Conservation (phyloP, 2,113 vertebrate genomes). For the Myotis lucifugus region DNA sequence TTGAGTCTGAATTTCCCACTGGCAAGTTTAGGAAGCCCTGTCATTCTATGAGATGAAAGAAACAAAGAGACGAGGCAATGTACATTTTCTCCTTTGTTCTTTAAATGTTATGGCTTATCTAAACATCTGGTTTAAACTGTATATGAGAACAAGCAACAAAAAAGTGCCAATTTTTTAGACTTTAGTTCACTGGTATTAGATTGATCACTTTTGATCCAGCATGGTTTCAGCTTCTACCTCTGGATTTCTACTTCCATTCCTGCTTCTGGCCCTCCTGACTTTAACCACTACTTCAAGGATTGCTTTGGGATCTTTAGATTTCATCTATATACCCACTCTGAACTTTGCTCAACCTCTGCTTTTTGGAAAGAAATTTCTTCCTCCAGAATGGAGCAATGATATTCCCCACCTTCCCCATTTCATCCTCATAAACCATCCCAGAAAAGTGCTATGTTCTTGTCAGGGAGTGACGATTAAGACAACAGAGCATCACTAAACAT, state of each 20-base stretch:
- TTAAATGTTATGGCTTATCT: not conserved
- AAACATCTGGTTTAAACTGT: constrained; percentile 11
- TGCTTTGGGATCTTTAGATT: not conserved
- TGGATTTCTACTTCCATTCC: not conserved
- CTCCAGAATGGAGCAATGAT: not conserved
- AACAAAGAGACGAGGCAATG: not conserved
- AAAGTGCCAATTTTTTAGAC: not conserved
- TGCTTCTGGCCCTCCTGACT: not conserved
- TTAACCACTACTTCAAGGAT: not conserved
- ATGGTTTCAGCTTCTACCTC: not conserved
- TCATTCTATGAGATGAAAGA: not conserved
- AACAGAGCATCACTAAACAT: not conserved
- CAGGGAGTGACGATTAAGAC: not conserved
- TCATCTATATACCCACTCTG: not conserved
- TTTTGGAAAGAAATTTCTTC: not conserved
- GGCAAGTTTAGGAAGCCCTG: not conserved
- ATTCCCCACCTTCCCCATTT: not conserved
- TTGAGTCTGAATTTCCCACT: not conserved
- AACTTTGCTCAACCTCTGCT: not conserved
- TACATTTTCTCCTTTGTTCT: not conserved
- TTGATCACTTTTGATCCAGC: not conserved
- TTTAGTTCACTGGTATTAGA: not conserved
- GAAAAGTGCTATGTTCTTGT: not conserved
- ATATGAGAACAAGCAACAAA: not conserved
- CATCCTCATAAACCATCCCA: not conserved